These are phyloP conservation scores for Gallinago solitaria DNA, from an alignment of 2,797 vertebrate species.

Conservation along the genomic window DNA sequence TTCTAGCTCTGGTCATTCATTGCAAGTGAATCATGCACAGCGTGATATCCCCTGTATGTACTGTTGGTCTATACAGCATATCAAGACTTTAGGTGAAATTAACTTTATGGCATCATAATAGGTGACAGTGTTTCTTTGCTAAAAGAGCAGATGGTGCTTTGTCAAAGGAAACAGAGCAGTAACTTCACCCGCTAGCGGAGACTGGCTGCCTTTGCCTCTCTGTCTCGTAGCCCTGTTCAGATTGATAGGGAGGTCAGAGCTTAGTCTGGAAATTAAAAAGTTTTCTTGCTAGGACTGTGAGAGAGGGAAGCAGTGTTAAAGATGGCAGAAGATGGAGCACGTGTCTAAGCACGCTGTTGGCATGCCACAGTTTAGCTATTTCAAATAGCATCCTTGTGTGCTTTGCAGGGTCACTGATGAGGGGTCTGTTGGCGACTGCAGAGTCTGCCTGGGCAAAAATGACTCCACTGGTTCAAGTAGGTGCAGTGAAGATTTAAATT, in stretches of 20 bases:
- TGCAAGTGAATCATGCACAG: neutral
- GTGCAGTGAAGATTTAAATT: neutral
- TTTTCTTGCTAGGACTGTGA: neutral
- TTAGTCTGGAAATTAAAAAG: neutral
- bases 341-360: neutral
- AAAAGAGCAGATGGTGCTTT: neutral
- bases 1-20: neutral
- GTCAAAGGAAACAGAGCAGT: neutral
- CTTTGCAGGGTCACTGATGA: too few relatives aligned
- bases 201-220: neutral
- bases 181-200: neutral
- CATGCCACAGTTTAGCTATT: neutral
- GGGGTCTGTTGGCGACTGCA: neutral
- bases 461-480: neutral
- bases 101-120: neutral
- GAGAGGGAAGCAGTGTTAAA: neutral
- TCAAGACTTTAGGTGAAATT: neutral
- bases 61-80: neutral
- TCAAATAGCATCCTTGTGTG: rapidly evolving
- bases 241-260: neutral
- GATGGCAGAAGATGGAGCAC: neutral
- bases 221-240: rapidly evolving
- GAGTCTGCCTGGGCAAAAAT: neutral
- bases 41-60: neutral
- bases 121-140: neutral